Base-by-base conservation (phyloP, 30 jellyfish, hydroid and myxozoan species). In the Aurelia aurita complex sp. Pacific region DNA sequence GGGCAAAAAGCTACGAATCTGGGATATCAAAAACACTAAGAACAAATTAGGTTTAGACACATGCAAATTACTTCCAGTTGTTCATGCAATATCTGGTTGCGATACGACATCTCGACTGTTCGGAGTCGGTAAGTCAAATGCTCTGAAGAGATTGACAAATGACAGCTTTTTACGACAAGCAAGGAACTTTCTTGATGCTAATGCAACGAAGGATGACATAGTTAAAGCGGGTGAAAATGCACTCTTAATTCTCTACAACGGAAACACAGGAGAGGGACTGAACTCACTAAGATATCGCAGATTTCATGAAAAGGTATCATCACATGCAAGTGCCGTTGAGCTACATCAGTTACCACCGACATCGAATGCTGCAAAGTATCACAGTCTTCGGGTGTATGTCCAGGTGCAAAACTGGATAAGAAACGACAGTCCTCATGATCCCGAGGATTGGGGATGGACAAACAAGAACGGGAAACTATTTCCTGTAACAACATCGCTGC, bases 371-470 rank as follows among this genome's bases (percentile, higher is more conserved):
- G 87, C 87, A n/a, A n/a, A 69, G 60, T 54, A 17, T 46, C 77
- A 83, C 73, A 83, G 92, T 63, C 73, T 69, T 32, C 87, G 92
- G 53, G 87, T 72, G 0, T 83, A 51, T 61, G 51, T 34, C 2
- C 92, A 83, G 69, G 92, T 83, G 50, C 77, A 69, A 59, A 46
- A 83, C 55, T 69, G 86, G 86, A 23, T 63, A 33, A 32, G 88
- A 33, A 83, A 69, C 60, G 92, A 38, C 68, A 36, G 73, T 42
- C 69, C 42, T 54, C 78, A 64, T 17, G 36, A 83, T 69, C 70
- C 90, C 2, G 73, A 51, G 50, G 73, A 83, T 57, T 71, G 88
- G 88, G 87, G 92, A 61, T 83, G 92, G 92, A 17, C 16, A 80
- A 12, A 33, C 33, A 83, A 69, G 67, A 42, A 35, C 64, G 87